Base-by-base conservation (phyloP, 2,113 vertebrate species). In the Brevimyrus niger region DNA sequence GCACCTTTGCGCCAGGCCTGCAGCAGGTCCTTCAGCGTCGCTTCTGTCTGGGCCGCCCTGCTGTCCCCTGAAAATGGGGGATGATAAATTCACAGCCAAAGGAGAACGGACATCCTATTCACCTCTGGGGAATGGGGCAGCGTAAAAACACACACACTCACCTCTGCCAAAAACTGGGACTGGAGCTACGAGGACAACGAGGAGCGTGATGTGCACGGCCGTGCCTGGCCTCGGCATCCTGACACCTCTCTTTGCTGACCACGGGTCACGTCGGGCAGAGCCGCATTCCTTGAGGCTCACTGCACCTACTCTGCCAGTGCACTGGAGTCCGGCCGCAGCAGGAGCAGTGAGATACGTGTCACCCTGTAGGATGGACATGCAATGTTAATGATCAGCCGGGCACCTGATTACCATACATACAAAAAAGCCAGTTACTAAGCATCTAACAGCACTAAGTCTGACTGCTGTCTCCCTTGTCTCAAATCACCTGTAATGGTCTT, bases 331-430 rank as follows among this genome's bases (percentile, higher is more conserved):
- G 90, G 53, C 61, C 19, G 83, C 90, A 89, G 88, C 87, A 69
- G 85, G 92, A 91, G 89, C 61, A 86, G 86, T 92, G 93, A 94
- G 93, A 94, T 92, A 93, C 90, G 91, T 94, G 92, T 94, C 94
- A 90, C 89, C 86, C 89, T 83, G 51, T 88, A 91, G 91, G 93
- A 90, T 90, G 90, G 89, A 87, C 90, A 95, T 96, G 92, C 95
- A 95, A 94, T 58, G 91, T 95, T 95, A 94, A 96, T 96, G 94
- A 94, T 91, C 61, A 87, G 87, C 89, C 92, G 84, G 89, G 94
- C 92, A 92, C 90, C 92, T 92, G 92, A 92, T 91, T 93, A 38
- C 47, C 88, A n/a, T 58, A 58, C 38, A 84, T 19, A 42, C 55
- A 19, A 84, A 23, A 61, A n/a, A 38, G 50, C 7, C n/a, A 42